A percentile compares a stretch with the other conserved stretches of the same genome.
phyloP scores from a whole-genome alignment of 1,140 invertebrate genomes.

The Scaptomyza montana region DNA sequence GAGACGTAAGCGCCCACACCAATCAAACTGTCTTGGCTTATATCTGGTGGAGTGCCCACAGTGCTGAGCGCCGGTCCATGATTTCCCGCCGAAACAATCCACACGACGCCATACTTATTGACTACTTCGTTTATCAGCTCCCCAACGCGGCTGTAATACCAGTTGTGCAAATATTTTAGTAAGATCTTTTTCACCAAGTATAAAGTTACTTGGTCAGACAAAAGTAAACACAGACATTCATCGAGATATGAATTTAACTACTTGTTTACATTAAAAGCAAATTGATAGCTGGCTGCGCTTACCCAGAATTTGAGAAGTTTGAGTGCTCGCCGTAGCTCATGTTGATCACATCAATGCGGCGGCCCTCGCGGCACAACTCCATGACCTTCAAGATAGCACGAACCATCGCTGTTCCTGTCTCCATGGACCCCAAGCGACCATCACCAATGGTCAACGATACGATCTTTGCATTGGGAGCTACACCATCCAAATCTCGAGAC shows the following conservation, averaged over 20 bases:
- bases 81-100: conserved; percentile 97
- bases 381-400: conserved; percentile 95
- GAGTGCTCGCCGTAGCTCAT: conserved; percentile 99
- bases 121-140: conserved; percentile 95
- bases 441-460: conserved; percentile 97
- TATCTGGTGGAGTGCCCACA: conserved; percentile 96
- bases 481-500: conserved; percentile 94
- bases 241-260: too few species aligned
- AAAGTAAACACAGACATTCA: background rate
- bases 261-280: too few species aligned
- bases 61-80: conserved; percentile 93
- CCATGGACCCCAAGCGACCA: conserved; percentile 94
- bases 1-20: conserved; percentile 98
- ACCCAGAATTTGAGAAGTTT: conserved; percentile 96
- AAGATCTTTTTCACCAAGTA: background rate
- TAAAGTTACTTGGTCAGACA: background rate
- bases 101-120: conserved; percentile 95
- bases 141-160: conserved; percentile 88
- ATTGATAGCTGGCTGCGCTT: conserved; percentile 58
- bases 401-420: conserved; percentile 96
- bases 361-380: conserved; percentile 86
- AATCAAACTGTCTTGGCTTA: conserved; percentile 91
- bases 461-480: conserved; percentile 98
- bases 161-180: background rate
- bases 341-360: conserved; percentile 94